Percentiles rank a stretch among this genome's conserved stretches.
Conservation (phyloP, 1,140 invertebrate species). For the Doryteuthis pealeii region DNA sequence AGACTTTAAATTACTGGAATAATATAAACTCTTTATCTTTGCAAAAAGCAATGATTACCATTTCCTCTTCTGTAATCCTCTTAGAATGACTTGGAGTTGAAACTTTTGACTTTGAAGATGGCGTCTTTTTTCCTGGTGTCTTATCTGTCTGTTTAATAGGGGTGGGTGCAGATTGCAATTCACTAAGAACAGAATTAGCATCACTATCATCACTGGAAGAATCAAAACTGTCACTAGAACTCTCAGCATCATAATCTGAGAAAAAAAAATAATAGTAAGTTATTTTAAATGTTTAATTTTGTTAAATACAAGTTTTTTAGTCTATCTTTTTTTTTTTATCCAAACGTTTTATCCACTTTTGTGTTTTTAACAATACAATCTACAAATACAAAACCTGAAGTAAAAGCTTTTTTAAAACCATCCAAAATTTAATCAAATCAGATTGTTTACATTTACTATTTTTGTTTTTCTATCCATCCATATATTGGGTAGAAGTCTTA, state of each 20-base stretch:
- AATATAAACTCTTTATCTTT: no score
- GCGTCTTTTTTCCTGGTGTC: background rate
- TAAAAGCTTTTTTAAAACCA: no score
- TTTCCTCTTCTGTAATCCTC: background rate
- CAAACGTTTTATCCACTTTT: no score
- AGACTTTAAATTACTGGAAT: no score
- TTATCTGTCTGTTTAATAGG: background rate
- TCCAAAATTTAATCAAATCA: no score
- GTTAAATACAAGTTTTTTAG: no score
- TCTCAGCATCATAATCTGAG: constrained; percentile 28
- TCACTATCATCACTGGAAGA: constrained; percentile 13
- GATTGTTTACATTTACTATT: no score
- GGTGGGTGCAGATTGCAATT: background rate
- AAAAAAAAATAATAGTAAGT: constrained; percentile 5
- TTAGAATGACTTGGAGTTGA: background rate
- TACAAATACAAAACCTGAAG: no score
- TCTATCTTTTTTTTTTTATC: background rate
- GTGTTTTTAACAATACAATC: no score
- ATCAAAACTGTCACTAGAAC: constrained; percentile 12
- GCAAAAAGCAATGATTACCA: background rate
- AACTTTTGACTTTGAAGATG: background rate
- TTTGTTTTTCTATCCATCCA: no score
- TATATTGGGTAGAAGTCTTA: no score
- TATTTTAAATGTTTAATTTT: background rate
- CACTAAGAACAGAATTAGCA: background rate